Evolutionary conservation across 2,113 vertebrate genomes (phyloP).

Genomic region (Arvicanthis niloticus): DNA sequence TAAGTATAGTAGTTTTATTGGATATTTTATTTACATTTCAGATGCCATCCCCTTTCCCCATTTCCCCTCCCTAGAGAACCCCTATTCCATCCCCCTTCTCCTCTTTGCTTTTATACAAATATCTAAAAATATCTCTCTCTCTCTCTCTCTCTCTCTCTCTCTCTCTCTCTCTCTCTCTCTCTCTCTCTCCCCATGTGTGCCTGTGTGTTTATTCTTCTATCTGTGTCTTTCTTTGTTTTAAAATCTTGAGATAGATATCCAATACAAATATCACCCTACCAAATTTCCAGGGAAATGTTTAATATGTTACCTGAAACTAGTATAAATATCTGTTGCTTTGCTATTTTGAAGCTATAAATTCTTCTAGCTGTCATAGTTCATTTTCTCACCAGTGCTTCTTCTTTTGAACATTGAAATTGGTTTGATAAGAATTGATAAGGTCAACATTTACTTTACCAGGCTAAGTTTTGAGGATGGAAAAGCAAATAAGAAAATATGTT

Average conservation of each 20-base stretch:
- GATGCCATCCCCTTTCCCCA: no score
- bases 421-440: conserved; percentile 22
- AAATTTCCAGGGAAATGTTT: not conserved
- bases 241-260: not conserved
- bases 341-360: conserved; percentile 39
- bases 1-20: no score
- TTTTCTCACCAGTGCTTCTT: conserved; percentile 29
- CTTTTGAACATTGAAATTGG: conserved; percentile 27
- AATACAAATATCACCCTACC: not conserved
- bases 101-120: no score
- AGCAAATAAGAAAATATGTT: conserved; percentile 18
- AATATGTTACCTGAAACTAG: not conserved
- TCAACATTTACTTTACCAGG: not conserved
- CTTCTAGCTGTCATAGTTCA: conserved; percentile 2
- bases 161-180: not conserved
- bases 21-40: no score
- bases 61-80: no score
- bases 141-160: not conserved
- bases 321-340: not conserved
- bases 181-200: no score
- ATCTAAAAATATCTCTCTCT: no score
- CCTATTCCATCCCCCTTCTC: no score
- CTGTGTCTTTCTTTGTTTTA: not conserved
- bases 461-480: conserved; percentile 18
- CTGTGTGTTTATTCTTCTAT: no score